Base-by-base conservation (phyloP, 2,888 invertebrate species). In the Sminthurides aquaticus region DNA sequence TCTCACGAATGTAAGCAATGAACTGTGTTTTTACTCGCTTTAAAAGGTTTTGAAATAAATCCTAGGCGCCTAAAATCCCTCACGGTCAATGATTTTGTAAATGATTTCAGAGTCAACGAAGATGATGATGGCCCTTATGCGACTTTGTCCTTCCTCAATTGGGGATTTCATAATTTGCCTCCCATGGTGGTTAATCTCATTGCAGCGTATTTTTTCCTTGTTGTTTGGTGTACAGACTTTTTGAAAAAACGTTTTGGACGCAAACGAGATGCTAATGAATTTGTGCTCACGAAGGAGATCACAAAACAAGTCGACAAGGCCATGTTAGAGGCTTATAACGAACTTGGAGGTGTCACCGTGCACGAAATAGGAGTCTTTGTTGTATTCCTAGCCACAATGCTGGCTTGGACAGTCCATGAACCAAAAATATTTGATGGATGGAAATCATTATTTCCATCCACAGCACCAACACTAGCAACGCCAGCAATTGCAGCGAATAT, bases 351-450 rank as follows among this genome's bases (percentile, higher is more conserved):
- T 3, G 20, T 62, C 2, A 22, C 26, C 18, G 15, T 24, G 11
- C 63, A 63, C 57, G 63, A 63, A 28, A 57, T 49, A 11, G 57
- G 26, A 20, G 52, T 57, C 18, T 2, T 57, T 5, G 15, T 57
- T 5, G 25, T 63, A 3, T 63, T 57, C 20, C 1, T 25, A 1
- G 3, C 34, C 1, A 22, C 27, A 18, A 43, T 63, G 26, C 1
- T 24, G 2, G n/a, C 49, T 3, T 63, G 63, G 63, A 27, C 57
- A n/a, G 25, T 63, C 22, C 57, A 57, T n/a, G 63, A 63, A 11
- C 63, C 63, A 1, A 26, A 63, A 28, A 5, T 49, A 11, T 63
- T 57, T 57, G 49, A 48, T 22, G 61, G 61, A 2, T 61, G 54
- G 54, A 55, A 3, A 24, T 2, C 18, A 2, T 55, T 55, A 18